phyloP scores from a whole-genome alignment of 2,888 invertebrate genomes.

The Augochlorella aurata region DNA sequence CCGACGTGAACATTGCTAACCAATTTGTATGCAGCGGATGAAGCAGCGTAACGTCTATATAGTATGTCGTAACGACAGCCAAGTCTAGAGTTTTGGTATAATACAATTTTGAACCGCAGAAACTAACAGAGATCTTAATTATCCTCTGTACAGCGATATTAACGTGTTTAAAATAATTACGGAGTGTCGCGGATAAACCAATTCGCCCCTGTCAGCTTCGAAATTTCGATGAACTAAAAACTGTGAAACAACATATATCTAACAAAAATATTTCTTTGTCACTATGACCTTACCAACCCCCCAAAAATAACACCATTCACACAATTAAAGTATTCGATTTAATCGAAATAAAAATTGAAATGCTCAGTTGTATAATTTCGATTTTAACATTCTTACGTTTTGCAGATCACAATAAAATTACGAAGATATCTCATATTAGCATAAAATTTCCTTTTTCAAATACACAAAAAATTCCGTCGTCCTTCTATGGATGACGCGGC shows the following conservation, averaged over 20 bases:
- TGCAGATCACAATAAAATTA: too few relatives aligned
- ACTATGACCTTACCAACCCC: too few relatives aligned
- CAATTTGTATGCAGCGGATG: slow-evolving; percentile 61
- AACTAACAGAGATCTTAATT: slow-evolving; percentile 46
- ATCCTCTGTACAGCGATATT: not conserved
- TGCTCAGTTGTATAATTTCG: too few relatives aligned
- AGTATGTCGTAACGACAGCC: slow-evolving; percentile 48
- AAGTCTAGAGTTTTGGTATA: slow-evolving; percentile 44
- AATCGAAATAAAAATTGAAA: too few relatives aligned
- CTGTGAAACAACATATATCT: not conserved
- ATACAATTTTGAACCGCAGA: slow-evolving; percentile 44
- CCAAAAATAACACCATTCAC: too few relatives aligned
- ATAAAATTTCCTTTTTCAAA: too few relatives aligned
- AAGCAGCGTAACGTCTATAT: slow-evolving; percentile 44
- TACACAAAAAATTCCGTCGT: too few relatives aligned
- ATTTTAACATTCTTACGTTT: too few relatives aligned
- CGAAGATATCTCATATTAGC: too few relatives aligned
- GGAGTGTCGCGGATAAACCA: not conserved
- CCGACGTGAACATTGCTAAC: slow-evolving; percentile 45
- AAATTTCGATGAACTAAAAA: not conserved
- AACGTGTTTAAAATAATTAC: slow-evolving; percentile 23
- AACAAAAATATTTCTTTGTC: not conserved
- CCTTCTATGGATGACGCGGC: too few relatives aligned
- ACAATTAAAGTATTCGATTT: too few relatives aligned
- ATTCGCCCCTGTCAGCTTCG: not conserved